Evolutionary conservation across 2,113 vertebrate genomes (phyloP).

Genomic region (Mustela nigripes): DNA sequence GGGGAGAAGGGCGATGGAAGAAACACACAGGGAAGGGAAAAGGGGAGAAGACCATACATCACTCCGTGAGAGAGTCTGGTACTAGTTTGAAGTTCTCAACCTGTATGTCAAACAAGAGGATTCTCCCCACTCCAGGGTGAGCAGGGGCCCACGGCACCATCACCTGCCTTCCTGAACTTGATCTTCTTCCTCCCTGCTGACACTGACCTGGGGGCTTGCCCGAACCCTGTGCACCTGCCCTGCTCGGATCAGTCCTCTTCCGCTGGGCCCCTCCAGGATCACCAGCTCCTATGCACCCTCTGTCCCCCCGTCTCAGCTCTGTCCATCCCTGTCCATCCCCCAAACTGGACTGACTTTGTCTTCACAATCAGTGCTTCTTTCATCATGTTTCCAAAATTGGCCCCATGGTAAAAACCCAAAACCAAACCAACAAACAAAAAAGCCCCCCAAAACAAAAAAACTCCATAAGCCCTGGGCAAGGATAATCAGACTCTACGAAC

Average conservation of each 20-base stretch:
- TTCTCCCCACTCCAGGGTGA: background rate
- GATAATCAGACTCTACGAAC: background rate
- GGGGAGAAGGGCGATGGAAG: background rate
- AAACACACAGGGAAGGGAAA: background rate
- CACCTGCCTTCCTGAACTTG: background rate
- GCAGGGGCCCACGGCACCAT: background rate
- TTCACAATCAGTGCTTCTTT: background rate
- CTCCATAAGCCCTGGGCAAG: background rate
- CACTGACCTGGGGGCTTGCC: background rate
- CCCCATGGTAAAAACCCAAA: background rate
- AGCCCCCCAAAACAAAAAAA: too few species aligned
- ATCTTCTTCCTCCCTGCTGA: background rate
- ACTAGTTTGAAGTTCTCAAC: background rate
- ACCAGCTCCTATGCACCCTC: background rate
- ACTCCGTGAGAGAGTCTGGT: background rate
- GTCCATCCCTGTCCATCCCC: background rate
- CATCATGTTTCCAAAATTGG: background rate
- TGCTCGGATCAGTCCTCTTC: background rate
- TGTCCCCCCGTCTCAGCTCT: background rate
- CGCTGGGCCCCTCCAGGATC: background rate
- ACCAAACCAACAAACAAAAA: too few species aligned
- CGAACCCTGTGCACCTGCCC: background rate
- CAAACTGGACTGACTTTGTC: background rate
- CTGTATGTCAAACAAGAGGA: background rate
- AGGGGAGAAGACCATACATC: background rate